Conservation (phyloP, 2,113 vertebrate species). For the Macrotis lagotis region DNA sequence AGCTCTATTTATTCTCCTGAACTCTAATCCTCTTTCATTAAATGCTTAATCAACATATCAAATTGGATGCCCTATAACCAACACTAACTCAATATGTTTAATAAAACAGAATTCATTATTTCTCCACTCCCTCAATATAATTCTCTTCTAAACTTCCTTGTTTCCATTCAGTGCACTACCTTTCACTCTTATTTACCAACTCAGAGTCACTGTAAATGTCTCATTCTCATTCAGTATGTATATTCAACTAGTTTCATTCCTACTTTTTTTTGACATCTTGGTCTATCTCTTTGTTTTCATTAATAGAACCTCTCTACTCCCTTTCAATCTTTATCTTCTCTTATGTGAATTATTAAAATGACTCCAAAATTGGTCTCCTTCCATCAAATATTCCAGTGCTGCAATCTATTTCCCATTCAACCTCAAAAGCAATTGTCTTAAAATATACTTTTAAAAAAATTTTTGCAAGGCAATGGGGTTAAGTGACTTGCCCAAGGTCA, state of each 20-base stretch:
- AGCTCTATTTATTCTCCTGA: not conserved
- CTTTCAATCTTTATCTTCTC: not conserved
- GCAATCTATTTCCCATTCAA: not conserved
- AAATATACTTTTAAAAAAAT: no score
- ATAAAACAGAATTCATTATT: not conserved
- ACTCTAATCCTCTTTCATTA: not conserved
- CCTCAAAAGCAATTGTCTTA: not conserved
- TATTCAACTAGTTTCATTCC: not conserved
- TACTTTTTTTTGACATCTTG: not conserved
- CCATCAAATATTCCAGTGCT: not conserved
- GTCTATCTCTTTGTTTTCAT: not conserved
- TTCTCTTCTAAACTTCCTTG: not conserved
- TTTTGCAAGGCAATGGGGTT: no score
- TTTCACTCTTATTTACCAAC: not conserved
- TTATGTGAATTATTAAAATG: not conserved
- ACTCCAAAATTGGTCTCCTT: not conserved
- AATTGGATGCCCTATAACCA: not conserved
- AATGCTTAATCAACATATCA: not conserved
- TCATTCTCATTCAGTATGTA: not conserved
- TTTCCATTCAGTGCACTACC: not conserved
- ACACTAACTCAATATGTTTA: not conserved
- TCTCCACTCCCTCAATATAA: not conserved
- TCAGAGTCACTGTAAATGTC: not conserved
- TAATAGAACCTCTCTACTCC: not conserved
- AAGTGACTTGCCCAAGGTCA: no score